Conservation (phyloP, 2,888 invertebrate species). For the Eubasilissa splendida region DNA sequence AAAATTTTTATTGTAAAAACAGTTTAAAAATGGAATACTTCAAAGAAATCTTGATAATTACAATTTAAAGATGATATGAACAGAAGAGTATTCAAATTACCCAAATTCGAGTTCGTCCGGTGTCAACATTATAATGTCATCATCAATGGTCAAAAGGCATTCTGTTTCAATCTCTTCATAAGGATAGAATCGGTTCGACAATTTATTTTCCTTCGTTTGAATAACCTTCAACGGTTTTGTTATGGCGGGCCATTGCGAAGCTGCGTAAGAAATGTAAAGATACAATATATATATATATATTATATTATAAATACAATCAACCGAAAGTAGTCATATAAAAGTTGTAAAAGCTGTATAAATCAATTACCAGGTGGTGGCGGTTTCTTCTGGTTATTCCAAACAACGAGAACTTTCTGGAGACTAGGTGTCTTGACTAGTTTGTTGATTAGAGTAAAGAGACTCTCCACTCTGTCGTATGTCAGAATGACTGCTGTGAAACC, state of each 20-base stretch:
- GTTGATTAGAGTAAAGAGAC: conserved; percentile 88
- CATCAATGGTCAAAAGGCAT: conserved; percentile 94
- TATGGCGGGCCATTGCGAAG: conserved; percentile 90
- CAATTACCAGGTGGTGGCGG: conserved; percentile 88
- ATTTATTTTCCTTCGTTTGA: conserved; percentile 89
- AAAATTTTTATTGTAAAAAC: background rate
- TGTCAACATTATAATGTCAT: conserved; percentile 96
- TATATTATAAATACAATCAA: conserved; percentile 18
- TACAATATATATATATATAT: background rate
- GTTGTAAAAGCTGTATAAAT: too few relatives aligned
- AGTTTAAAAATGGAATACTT: background rate
- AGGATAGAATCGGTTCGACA: conserved; percentile 97
- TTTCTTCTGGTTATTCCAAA: conserved; percentile 97
- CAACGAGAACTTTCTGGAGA: conserved; percentile 90
- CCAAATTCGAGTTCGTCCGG: conserved; percentile 97
- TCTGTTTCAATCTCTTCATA: conserved; percentile 98
- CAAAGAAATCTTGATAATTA: background rate
- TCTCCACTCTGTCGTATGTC: conserved; percentile 93
- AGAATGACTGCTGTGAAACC: conserved; percentile 98
- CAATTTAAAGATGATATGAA: background rate
- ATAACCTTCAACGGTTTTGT: conserved; percentile 92
- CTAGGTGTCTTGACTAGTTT: conserved; percentile 91
- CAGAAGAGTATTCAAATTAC: conserved; percentile 65
- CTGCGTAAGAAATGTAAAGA: conserved; percentile 68
- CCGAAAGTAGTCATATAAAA: background rate